Evolutionary conservation across 2,888 invertebrate species (phyloP).

Genomic region (Cephus rjabovi): DNA sequence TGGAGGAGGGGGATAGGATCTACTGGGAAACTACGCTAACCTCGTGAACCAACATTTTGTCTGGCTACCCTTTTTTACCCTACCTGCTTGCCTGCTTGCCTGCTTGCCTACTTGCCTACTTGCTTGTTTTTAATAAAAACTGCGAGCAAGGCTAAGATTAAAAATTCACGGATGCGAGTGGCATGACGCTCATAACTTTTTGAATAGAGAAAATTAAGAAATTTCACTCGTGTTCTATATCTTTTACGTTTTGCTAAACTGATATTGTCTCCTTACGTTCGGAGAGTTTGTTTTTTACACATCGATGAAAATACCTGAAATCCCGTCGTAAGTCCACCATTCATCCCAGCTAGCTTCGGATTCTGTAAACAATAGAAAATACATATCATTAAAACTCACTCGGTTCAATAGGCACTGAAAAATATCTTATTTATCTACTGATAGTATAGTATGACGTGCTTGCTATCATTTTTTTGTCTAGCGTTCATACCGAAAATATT

Average conservation of each 20-base stretch:
- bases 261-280: background rate
- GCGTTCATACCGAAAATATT: too few relatives aligned
- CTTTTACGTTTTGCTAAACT: background rate
- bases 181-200: conserved; percentile 47
- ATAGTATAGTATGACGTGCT: too few relatives aligned
- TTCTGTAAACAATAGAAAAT: conserved; percentile 71
- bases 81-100: too few relatives aligned
- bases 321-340: conserved; percentile 90
- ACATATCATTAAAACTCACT: too few relatives aligned
- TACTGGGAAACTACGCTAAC: conserved; percentile 33
- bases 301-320: conserved; percentile 74
- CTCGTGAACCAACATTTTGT: conserved; percentile 17
- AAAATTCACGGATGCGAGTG: conserved; percentile 44
- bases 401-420: too few relatives aligned
- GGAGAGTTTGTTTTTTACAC: conserved; percentile 22
- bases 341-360: conserved; percentile 85
- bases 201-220: conserved; percentile 53
- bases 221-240: conserved; percentile 2
- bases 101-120: conserved; percentile 16
- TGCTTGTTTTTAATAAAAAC: conserved; percentile 52
- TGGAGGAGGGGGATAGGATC: too few relatives aligned
- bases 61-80: too few relatives aligned
- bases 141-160: conserved; percentile 38
- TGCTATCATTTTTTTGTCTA: too few relatives aligned
- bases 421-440: too few relatives aligned